phyloP scores from a whole-genome alignment of 2,888 invertebrate genomes.

The Tipula confusa region DNA sequence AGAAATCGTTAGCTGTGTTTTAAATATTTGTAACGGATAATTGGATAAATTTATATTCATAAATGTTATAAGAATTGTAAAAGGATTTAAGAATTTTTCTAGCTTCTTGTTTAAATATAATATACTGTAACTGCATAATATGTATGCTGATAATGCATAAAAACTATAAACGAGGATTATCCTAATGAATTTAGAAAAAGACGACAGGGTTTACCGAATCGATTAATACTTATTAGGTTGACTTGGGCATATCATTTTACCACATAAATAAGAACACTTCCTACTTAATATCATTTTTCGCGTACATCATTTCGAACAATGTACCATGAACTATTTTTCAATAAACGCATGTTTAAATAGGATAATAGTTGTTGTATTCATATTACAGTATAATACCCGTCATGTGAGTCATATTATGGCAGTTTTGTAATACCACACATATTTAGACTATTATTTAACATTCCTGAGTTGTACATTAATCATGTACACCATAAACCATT shows the following conservation, averaged over 20 bases:
- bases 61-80: no score
- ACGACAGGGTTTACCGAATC: not conserved
- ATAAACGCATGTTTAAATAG: not conserved
- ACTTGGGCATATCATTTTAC: not conserved
- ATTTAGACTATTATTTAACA: not conserved
- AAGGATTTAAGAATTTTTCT: no score
- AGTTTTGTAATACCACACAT: not conserved
- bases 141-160: not conserved
- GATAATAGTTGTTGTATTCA: not conserved
- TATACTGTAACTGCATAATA: not conserved
- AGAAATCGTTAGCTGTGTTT: no score
- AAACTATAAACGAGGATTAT: not conserved
- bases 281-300: not conserved
- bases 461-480: not conserved
- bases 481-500: not conserved
- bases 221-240: not conserved
- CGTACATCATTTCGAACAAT: not conserved
- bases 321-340: not conserved
- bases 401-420: not conserved
- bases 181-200: not conserved
- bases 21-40: no score
- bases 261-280: not conserved
- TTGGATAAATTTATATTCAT: no score
- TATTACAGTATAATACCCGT: not conserved
- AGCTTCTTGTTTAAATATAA: not conserved